Base-by-base conservation (phyloP, 2,797 vertebrate genomes). In the Prionace glauca region DNA sequence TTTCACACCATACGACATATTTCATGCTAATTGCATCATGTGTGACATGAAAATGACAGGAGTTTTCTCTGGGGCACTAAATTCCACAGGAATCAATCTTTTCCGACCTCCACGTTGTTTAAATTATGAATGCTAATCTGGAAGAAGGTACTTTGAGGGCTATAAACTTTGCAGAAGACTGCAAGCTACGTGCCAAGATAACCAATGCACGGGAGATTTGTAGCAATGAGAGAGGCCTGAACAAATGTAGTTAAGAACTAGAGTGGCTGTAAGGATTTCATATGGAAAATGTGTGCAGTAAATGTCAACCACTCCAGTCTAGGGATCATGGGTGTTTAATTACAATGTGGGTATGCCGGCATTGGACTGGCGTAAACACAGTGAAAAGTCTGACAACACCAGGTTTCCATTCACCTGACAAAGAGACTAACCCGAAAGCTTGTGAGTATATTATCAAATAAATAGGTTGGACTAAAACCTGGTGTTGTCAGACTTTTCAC, bases 211-310 rank as follows among this genome's bases (percentile, higher is more conserved):
- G 18, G n/a, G 62, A 69, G 65, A 69, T 65, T 91, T 92, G 90
- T 67, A 92, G 90, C 62, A 92, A 26, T 92, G 62, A 41, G 69
- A 69, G 45, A 65, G 65, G n/a, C 69, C 65, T 67, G 65, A 36
- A 69, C 22, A 92, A 92, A 92, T 92, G 36, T 41, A 69, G 36
- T 45, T 45, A 84, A 84, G 81, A 22, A 45, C 41, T 24, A 84
- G 90, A 92, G n/a, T 92, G 62, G n/a, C 62, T 69, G 65, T 22
- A 92, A 69, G 90, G n/a, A 92, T 92, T 92, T 92, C n/a, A 22
- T 69, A 41, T 92, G 90, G 90, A 92, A 92, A 69, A 69, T 69
- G 62, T 92, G 90, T 41, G n/a, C 90, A 92, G 90, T 92, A 69
- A 92, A 92, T 92, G 65, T 92, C 90, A 92, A 24, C 90, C 10